Conservation (phyloP, 1,140 invertebrate genomes). For the Magallana ariakensis region DNA sequence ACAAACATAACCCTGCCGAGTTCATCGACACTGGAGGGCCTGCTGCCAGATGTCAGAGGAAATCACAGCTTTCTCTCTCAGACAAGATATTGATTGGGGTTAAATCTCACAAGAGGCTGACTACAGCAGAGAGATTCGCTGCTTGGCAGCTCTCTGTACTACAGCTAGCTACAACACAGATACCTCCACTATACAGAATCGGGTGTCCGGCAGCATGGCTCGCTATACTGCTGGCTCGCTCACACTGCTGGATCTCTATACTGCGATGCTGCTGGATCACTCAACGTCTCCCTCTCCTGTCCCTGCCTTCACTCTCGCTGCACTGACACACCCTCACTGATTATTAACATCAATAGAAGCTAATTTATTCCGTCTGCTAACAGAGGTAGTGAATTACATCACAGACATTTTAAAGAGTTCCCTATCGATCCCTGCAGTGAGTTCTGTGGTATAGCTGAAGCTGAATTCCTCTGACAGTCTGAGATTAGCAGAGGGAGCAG, state of each 20-base stretch:
- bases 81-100: constrained; percentile 3
- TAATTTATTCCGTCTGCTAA: constrained; percentile 2
- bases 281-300: too few species aligned
- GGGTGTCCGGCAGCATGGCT: background rate
- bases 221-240: background rate
- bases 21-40: background rate
- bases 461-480: too few species aligned
- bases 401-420: background rate
- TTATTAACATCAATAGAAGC: background rate
- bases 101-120: background rate
- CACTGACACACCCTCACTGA: background rate
- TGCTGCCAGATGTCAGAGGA: background rate
- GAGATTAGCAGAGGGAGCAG: too few species aligned
- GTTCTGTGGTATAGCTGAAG: too few species aligned
- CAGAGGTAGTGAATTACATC: background rate
- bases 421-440: background rate
- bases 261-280: too few species aligned
- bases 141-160: too few species aligned
- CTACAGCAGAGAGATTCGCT: background rate
- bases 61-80: background rate
- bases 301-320: background rate
- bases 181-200: constrained; percentile 27
- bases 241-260: too few species aligned
- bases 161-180: background rate
- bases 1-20: background rate